Conservation (phyloP, 1,140 invertebrate genomes). For the Diorhabda carinulata region DNA sequence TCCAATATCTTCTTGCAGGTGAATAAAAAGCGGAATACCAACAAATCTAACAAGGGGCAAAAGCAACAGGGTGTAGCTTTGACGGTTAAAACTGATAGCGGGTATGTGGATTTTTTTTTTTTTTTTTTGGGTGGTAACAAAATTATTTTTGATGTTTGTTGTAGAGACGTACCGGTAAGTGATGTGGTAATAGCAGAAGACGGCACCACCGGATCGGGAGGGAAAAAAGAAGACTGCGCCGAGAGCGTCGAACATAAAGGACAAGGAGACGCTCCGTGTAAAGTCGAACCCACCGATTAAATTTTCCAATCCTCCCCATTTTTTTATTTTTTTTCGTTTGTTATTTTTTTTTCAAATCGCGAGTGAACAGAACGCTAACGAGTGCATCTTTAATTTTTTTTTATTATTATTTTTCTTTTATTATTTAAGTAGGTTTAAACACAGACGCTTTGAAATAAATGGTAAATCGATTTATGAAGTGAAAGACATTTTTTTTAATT, state of each 20-base stretch:
- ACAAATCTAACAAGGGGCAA: slow-evolving; percentile 39
- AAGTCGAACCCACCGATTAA: background rate
- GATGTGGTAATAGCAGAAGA: slow-evolving; percentile 26
- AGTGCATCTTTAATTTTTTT: no score
- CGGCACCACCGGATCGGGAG: slow-evolving; percentile 22
- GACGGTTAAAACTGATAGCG: slow-evolving; percentile 41
- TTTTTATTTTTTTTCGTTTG: background rate
- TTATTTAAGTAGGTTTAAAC: no score
- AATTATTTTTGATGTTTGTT: background rate
- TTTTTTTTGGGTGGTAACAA: background rate
- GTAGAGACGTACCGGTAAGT: slow-evolving; percentile 36
- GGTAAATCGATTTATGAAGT: no score
- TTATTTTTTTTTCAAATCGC: background rate
- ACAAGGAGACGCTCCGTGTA: slow-evolving; percentile 42
- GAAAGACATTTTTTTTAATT: no score
- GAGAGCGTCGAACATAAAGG: slow-evolving; percentile 41
- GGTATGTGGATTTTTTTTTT: slow-evolving; percentile 32
- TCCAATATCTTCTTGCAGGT: slow-evolving; percentile 28
- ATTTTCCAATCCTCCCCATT: background rate
- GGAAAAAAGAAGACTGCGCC: slow-evolving; percentile 34
- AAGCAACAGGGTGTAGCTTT: slow-evolving; percentile 32
- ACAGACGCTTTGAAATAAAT: no score
- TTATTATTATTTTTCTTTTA: no score
- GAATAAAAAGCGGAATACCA: slow-evolving; percentile 40
- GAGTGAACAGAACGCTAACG: no score